Evolutionary conservation across 2,888 invertebrate species (phyloP).

Genomic region (Drosophila kuntzei): DNA sequence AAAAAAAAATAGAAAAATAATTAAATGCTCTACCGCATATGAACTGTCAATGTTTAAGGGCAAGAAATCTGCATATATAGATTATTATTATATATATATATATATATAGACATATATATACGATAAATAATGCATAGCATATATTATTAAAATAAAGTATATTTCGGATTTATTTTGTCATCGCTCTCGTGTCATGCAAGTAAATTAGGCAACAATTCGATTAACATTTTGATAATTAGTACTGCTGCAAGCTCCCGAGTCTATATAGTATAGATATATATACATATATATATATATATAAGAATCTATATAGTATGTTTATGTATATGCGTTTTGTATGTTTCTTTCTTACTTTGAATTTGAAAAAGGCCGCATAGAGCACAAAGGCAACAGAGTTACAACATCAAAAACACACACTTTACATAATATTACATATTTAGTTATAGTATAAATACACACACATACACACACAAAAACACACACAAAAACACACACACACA

Average conservation of each 20-base stretch:
- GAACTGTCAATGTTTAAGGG: neutral
- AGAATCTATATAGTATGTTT: slow-evolving; percentile 32
- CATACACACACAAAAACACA: slow-evolving; percentile 13
- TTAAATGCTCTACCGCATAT: slow-evolving; percentile 7
- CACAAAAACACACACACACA: slow-evolving; percentile 7
- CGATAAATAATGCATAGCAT: neutral
- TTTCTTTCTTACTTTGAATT: slow-evolving; percentile 39
- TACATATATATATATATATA: slow-evolving; percentile 26
- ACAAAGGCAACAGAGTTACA: slow-evolving; percentile 81
- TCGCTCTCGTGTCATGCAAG: slow-evolving; percentile 21
- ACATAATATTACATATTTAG: slow-evolving; percentile 37
- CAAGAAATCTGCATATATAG: slow-evolving; percentile 27
- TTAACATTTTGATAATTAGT: slow-evolving; percentile 52
- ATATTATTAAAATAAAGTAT: slow-evolving; percentile 48
- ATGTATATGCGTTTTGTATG: slow-evolving; percentile 17
- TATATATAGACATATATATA: slow-evolving; percentile 18
- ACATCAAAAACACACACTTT: slow-evolving; percentile 69
- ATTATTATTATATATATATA: neutral
- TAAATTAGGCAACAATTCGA: slow-evolving; percentile 52
- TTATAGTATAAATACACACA: slow-evolving; percentile 31
- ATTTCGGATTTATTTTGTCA: slow-evolving; percentile 35
- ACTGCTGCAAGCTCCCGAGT: slow-evolving; percentile 33
- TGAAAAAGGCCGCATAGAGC: slow-evolving; percentile 80
- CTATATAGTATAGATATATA: slow-evolving; percentile 6
- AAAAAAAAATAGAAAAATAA: neutral